Percentiles rank a stretch among this genome's conserved stretches.
Conservation (phyloP, 2,113 vertebrate genomes). For the Peromyscus polionotus region DNA sequence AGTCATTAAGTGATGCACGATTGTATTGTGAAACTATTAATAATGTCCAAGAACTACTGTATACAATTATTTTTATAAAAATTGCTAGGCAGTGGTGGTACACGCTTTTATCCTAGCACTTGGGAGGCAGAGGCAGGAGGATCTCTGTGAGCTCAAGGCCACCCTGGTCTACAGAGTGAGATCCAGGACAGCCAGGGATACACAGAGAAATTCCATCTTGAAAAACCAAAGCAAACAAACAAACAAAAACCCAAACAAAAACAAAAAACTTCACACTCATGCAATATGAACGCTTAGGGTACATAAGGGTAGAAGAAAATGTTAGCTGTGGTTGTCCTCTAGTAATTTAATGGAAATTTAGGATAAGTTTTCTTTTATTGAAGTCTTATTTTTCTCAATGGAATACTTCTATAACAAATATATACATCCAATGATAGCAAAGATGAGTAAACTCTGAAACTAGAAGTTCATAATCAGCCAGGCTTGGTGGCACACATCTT, state of each 20-base stretch:
- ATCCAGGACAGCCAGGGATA: not conserved
- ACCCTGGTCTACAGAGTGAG: not conserved
- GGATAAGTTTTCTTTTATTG: slow-evolving; percentile 12
- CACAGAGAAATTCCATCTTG: not conserved
- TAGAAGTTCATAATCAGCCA: not conserved
- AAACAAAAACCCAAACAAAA: not conserved
- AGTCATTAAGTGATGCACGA: not conserved
- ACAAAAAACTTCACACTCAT: not conserved
- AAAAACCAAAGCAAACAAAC: not conserved
- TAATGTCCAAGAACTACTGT: not conserved
- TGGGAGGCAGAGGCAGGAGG: not conserved
- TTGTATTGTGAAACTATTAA: slow-evolving; percentile 17
- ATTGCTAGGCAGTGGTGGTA: not conserved
- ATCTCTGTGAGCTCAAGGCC: not conserved
- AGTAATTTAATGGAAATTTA: not conserved
- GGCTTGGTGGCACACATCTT: not conserved
- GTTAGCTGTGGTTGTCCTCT: not conserved
- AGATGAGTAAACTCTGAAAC: slow-evolving; percentile 44
- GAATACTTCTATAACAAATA: slow-evolving; percentile 52
- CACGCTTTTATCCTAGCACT: not conserved
- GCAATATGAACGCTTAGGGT: slow-evolving; percentile 21
- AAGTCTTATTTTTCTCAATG: slow-evolving; percentile 57
- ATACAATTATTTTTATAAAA: slow-evolving; percentile 36
- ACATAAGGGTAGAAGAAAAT: slow-evolving; percentile 47
- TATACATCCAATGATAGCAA: not conserved